phyloP scores from a whole-genome alignment of 2,888 invertebrate genomes.

The Melangyna quadrimaculata region DNA sequence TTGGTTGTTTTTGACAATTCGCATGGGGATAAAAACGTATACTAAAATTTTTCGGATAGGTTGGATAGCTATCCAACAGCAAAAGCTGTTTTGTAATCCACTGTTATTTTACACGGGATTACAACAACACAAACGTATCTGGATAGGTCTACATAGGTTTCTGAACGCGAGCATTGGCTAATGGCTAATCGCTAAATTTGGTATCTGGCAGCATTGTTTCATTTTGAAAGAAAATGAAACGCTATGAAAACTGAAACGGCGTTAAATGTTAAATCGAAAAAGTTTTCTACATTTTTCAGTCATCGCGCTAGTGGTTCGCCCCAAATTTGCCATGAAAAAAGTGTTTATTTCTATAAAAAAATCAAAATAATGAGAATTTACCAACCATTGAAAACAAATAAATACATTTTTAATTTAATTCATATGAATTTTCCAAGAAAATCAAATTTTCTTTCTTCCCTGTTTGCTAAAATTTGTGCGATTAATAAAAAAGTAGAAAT shows the following conservation, averaged over 20 bases:
- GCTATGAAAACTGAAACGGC: slow-evolving; percentile 41
- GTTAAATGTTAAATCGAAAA: slow-evolving; percentile 37
- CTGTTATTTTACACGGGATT: no score
- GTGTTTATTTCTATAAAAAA: not conserved
- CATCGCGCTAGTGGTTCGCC: slow-evolving; percentile 31
- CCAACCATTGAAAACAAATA: not conserved
- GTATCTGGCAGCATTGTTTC: not conserved
- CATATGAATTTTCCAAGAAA: not conserved
- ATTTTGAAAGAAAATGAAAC: slow-evolving; percentile 10
- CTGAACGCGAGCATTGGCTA: no score
- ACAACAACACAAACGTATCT: no score
- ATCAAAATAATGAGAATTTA: not conserved
- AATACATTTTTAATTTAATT: not conserved
- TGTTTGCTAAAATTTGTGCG: not conserved
- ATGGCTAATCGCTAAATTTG: no score
- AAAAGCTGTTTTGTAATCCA: no score
- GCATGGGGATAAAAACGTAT: no score
- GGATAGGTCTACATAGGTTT: no score
- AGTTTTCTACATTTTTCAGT: slow-evolving; percentile 17
- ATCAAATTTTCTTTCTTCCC: not conserved
- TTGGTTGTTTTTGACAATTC: no score
- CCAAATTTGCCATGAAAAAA: slow-evolving; percentile 15
- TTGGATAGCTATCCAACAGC: no score
- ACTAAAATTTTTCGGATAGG: no score
- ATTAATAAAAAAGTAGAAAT: slow-evolving; percentile 7